Conservation (phyloP, 2,888 invertebrate species). For the Nezara viridula region DNA sequence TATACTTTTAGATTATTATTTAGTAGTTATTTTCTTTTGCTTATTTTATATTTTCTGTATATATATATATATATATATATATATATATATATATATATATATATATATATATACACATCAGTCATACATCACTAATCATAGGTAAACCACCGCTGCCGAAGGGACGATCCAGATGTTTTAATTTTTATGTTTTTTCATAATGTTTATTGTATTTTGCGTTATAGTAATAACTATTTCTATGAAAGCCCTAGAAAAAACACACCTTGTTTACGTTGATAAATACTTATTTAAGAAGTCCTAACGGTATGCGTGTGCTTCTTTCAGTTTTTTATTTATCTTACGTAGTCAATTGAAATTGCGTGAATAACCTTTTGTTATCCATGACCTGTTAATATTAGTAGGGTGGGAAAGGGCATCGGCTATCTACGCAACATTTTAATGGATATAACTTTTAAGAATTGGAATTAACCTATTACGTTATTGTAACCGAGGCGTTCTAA, state of each 20-base stretch:
- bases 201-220: background rate
- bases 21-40: too few species aligned
- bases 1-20: too few species aligned
- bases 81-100: too few species aligned
- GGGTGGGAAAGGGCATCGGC: background rate
- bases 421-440: background rate
- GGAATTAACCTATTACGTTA: background rate
- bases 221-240: background rate
- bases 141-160: too few species aligned
- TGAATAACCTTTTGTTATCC: slow-evolving; percentile 41
- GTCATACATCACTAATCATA: too few species aligned
- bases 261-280: background rate
- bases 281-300: background rate
- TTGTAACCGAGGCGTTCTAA: too few species aligned
- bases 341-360: background rate
- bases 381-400: slow-evolving; percentile 12
- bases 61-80: too few species aligned
- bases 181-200: background rate
- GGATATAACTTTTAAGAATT: background rate
- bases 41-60: too few species aligned
- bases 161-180: background rate
- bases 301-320: background rate
- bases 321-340: slow-evolving; percentile 20
- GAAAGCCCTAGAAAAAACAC: background rate
- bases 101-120: too few species aligned